Evolutionary conservation across 1,140 invertebrate genomes (phyloP).

Genomic region (Papilio polytes): DNA sequence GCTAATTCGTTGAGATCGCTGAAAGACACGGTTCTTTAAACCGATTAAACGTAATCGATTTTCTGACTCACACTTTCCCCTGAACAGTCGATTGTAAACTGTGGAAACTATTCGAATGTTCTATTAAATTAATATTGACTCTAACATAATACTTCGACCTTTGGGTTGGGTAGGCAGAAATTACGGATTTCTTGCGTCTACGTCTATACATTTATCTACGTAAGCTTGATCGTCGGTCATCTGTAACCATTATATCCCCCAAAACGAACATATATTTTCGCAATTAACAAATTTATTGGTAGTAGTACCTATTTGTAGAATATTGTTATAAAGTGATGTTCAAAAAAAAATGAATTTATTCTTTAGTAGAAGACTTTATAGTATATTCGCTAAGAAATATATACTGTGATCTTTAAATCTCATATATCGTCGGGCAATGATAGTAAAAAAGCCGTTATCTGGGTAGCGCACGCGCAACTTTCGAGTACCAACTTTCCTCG

Average conservation of each 20-base stretch:
- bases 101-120: constrained; percentile 4
- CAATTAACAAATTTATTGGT: too few species aligned
- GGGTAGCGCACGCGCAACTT: neutral
- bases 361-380: neutral
- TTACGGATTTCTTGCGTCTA: too few species aligned
- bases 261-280: too few species aligned
- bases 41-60: constrained; percentile 41
- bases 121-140: neutral
- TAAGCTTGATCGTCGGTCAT: too few species aligned
- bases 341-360: too few species aligned
- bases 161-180: too few species aligned
- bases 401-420: too few species aligned
- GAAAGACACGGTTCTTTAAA: constrained; percentile 52
- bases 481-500: neutral
- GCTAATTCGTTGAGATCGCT: constrained; percentile 56
- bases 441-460: neutral
- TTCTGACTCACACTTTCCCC: neutral
- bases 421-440: neutral
- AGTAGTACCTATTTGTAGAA: neutral
- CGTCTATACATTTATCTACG: too few species aligned
- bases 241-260: too few species aligned
- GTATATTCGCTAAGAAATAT: too few species aligned
- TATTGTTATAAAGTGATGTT: neutral
- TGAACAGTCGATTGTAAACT: neutral
- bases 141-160: neutral